Conservation (phyloP, 1,140 invertebrate genomes). For the Magallana ariakensis region DNA sequence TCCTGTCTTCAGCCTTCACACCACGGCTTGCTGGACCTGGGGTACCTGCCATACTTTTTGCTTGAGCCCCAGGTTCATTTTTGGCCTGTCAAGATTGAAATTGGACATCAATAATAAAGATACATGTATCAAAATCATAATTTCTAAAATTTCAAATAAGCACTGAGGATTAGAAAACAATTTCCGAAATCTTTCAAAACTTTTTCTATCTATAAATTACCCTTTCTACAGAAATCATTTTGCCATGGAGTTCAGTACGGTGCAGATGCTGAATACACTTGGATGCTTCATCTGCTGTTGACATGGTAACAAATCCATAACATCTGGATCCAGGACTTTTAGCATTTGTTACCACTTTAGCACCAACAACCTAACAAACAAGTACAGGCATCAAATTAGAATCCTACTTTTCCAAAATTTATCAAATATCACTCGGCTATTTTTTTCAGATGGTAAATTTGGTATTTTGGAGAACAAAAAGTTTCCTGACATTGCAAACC, state of each 20-base stretch:
- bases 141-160: background rate
- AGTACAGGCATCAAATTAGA: background rate
- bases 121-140: background rate
- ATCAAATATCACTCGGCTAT: no score
- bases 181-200: background rate
- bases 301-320: constrained; percentile 97
- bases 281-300: constrained; percentile 90
- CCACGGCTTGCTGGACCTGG: constrained; percentile 50
- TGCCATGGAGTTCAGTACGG: constrained; percentile 93
- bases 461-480: no score
- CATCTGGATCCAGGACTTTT: constrained; percentile 93
- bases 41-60: constrained; percentile 55
- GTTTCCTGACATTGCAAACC: no score
- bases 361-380: constrained; percentile 85
- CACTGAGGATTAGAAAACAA: background rate
- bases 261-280: constrained; percentile 94
- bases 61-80: constrained; percentile 71
- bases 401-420: no score
- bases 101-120: no score
- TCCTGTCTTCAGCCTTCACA: constrained; percentile 59
- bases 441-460: no score
- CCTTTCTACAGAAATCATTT: constrained; percentile 95
- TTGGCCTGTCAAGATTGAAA: constrained; percentile 69
- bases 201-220: constrained; percentile 79
- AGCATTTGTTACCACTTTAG: constrained; percentile 97